Conservation (phyloP, 2,888 invertebrate genomes). For the Epiblema foenella region DNA sequence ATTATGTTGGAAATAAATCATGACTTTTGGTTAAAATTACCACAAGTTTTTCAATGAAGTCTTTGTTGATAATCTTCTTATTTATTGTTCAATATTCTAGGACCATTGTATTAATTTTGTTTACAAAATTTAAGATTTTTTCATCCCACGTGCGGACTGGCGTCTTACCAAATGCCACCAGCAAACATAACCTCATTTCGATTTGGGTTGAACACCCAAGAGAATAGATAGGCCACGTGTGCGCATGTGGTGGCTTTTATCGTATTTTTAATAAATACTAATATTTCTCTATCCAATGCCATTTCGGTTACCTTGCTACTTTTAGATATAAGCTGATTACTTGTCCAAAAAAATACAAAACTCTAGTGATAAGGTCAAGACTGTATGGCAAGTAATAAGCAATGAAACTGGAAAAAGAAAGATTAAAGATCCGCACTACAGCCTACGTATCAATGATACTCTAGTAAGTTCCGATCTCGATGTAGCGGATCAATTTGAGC, state of each 20-base stretch:
- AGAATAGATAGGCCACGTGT: neutral
- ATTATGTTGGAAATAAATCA: neutral
- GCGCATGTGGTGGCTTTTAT: neutral
- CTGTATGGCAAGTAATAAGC: too few species aligned
- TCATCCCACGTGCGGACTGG: slow-evolving; percentile 25
- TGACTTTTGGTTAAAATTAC: neutral
- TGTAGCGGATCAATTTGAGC: too few species aligned
- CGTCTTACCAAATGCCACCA: slow-evolving; percentile 8
- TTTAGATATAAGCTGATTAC: neutral
- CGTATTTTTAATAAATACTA: neutral
- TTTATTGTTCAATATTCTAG: neutral
- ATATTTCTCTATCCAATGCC: neutral
- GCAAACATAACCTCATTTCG: slow-evolving; percentile 35
- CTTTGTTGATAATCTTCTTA: neutral
- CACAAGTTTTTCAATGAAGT: neutral
- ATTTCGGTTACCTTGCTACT: neutral
- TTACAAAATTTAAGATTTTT: neutral
- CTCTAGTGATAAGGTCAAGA: too few species aligned
- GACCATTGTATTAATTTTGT: neutral
- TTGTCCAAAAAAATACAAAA: too few species aligned
- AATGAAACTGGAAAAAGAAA: too few species aligned
- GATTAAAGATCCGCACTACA: too few species aligned
- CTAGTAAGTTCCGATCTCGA: too few species aligned
- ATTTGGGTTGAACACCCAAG: neutral
- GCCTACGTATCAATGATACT: too few species aligned